A percentile compares a stretch with the other conserved stretches of the same genome.
Evolutionary conservation across 1,140 invertebrate species (phyloP).

Genomic region (Tribolium madens): DNA sequence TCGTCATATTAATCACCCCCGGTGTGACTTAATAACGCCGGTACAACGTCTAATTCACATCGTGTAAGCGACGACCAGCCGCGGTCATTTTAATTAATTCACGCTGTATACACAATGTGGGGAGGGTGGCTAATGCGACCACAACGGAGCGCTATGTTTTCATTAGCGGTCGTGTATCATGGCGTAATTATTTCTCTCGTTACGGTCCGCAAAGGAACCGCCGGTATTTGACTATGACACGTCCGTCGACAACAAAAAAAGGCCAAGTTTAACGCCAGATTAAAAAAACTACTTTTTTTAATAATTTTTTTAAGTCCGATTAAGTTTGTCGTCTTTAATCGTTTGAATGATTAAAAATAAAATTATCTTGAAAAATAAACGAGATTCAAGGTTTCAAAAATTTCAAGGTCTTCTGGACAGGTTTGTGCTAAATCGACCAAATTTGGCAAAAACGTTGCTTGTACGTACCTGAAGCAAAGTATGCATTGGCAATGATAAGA

Average conservation of each 20-base stretch:
- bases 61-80: slow-evolving; percentile 12
- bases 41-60: not conserved
- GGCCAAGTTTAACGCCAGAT: not conserved
- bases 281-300: not conserved
- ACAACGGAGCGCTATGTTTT: slow-evolving; percentile 31
- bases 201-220: slow-evolving; percentile 2
- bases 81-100: slow-evolving; percentile 37
- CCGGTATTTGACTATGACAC: not conserved
- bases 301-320: too few species aligned
- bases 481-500: too few species aligned
- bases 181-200: slow-evolving; percentile 29
- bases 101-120: slow-evolving; percentile 11
- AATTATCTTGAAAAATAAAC: too few species aligned
- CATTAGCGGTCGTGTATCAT: slow-evolving; percentile 33
- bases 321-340: too few species aligned
- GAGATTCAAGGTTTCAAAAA: too few species aligned
- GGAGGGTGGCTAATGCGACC: slow-evolving; percentile 7
- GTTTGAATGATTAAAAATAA: too few species aligned
- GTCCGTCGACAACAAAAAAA: not conserved
- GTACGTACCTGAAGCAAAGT: too few species aligned
- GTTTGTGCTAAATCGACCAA: too few species aligned
- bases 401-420: too few species aligned
- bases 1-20: slow-evolving; percentile 29
- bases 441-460: too few species aligned
- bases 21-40: slow-evolving; percentile 28